Conservation (phyloP, 2,888 invertebrate species). For the Drosophila mimetica region DNA sequence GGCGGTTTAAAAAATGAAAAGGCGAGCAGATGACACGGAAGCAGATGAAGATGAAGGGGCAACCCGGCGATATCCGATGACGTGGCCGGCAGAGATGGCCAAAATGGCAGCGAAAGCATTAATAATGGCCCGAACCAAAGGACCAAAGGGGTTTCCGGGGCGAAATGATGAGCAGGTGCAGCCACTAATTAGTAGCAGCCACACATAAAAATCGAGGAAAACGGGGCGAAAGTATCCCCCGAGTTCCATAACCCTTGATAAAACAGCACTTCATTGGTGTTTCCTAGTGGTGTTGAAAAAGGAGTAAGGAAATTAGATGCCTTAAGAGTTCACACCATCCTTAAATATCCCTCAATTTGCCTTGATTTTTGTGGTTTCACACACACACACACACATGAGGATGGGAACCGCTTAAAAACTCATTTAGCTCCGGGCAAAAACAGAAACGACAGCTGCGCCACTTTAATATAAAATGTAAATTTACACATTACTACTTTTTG, state of each 20-base stretch:
- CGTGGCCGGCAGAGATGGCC: constrained; percentile 26
- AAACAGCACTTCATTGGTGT: constrained; percentile 10
- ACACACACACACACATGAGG: constrained; percentile 17
- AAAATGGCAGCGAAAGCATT: constrained; percentile 59
- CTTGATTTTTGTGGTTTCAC: constrained; percentile 65
- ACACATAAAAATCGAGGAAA: constrained; percentile 47
- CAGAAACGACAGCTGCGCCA: constrained; percentile 44
- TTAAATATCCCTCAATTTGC: constrained; percentile 42
- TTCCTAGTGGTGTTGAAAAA: neutral
- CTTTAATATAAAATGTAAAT: constrained; percentile 68
- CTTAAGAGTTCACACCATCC: neutral
- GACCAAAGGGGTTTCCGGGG: constrained; percentile 12
- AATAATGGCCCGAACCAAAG: constrained; percentile 53
- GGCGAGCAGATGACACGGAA: constrained; percentile 38
- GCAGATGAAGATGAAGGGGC: constrained; percentile 21
- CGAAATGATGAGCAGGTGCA: constrained; percentile 34
- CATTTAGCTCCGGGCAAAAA: constrained; percentile 53
- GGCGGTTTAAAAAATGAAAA: constrained; percentile 37
- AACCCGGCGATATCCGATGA: constrained; percentile 37
- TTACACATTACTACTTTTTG: constrained; percentile 57
- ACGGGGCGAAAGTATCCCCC: neutral
- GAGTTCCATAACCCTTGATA: neutral
- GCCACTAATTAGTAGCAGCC: constrained; percentile 60
- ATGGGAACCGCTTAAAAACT: constrained; percentile 61
- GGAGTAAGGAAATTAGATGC: constrained; percentile 30